Conservation (phyloP, 2,113 vertebrate genomes). For the Ranitomeya variabilis region DNA sequence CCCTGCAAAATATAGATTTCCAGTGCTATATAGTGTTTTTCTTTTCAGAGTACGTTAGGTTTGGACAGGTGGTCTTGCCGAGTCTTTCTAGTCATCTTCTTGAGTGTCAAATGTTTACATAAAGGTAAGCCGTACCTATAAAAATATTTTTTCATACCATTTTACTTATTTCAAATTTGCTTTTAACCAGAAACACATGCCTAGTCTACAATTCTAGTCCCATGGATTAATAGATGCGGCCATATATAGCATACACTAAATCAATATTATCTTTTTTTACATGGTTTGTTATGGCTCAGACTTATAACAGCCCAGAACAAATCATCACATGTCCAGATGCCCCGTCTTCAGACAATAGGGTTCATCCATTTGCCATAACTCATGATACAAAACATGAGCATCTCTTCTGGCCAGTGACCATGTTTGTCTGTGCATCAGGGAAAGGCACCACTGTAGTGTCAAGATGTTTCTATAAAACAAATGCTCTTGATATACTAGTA, state of each 20-base stretch:
- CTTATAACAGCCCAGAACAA: too few relatives aligned
- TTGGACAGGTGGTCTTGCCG: conserved; percentile 20
- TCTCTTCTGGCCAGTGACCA: too few relatives aligned
- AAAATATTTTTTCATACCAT: conserved; percentile 9
- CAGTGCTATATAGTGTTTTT: background rate
- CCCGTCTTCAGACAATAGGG: too few relatives aligned
- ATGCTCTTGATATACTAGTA: too few relatives aligned
- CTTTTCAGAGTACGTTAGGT: background rate
- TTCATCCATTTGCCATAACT: too few relatives aligned
- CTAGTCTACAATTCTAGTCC: background rate
- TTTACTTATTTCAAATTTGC: background rate
- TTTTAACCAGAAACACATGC: background rate
- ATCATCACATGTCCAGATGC: too few relatives aligned
- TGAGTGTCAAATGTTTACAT: background rate
- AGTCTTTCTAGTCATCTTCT: background rate
- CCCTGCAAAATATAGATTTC: background rate
- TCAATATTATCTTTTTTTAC: background rate
- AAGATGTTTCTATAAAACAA: too few relatives aligned
- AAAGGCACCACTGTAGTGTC: too few relatives aligned
- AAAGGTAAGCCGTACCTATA: background rate
- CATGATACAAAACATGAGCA: too few relatives aligned
- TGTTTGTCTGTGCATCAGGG: too few relatives aligned
- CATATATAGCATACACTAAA: background rate
- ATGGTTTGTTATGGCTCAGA: too few relatives aligned
- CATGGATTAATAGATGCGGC: too few relatives aligned